Conservation (phyloP, 2,113 vertebrate genomes). For the Halichoeres trimaculatus region DNA sequence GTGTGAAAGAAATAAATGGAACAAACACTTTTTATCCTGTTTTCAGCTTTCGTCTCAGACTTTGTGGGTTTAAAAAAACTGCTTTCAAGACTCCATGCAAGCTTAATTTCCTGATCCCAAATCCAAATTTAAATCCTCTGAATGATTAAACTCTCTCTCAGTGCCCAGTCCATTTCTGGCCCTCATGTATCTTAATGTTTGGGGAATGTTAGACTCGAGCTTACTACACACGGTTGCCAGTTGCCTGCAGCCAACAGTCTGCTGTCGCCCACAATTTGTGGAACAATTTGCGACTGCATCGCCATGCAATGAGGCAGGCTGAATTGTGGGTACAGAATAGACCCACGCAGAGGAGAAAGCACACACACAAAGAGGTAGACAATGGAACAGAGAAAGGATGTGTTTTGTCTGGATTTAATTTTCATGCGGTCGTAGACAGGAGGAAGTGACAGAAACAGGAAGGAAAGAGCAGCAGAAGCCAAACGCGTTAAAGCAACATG, state of each 20-base stretch:
- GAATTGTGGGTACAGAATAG: slow-evolving; percentile 18
- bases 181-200: slow-evolving; percentile 10
- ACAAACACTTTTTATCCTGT: not conserved
- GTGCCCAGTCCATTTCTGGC: slow-evolving; percentile 1
- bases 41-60: not conserved
- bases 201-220: slow-evolving; percentile 25
- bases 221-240: slow-evolving; percentile 16
- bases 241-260: slow-evolving; percentile 43
- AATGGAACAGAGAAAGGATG: slow-evolving; percentile 6
- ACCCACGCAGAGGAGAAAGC: slow-evolving; percentile 22
- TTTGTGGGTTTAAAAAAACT: not conserved
- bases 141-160: slow-evolving; percentile 9
- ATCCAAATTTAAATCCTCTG: not conserved
- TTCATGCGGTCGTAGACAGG: slow-evolving; percentile 1
- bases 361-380: slow-evolving; percentile 19
- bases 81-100: not conserved
- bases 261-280: slow-evolving; percentile 45
- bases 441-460: not conserved
- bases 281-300: slow-evolving; percentile 42
- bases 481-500: slow-evolving; percentile 12
- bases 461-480: not conserved
- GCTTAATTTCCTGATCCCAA: not conserved
- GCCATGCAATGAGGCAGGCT: slow-evolving; percentile 37
- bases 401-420: slow-evolving; percentile 52
- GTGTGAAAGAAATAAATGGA: not conserved